These are phyloP conservation scores for Drosophila azteca DNA, from an alignment of 1,140 invertebrate genomes.

Conservation along the genomic window DNA sequence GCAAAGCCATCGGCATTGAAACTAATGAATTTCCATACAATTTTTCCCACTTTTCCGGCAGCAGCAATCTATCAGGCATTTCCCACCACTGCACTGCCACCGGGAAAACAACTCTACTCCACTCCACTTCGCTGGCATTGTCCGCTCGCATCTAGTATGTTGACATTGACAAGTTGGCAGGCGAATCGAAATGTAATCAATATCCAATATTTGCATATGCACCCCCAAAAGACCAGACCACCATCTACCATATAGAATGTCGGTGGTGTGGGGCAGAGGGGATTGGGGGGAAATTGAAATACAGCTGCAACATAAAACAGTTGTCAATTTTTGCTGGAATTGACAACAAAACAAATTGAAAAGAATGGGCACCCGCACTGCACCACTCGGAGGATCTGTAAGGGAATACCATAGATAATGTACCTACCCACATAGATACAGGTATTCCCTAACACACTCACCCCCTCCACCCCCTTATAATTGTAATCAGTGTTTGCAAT, in stretches of 20 bases:
- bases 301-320: constrained; percentile 56
- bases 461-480: constrained; percentile 27
- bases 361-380: constrained; percentile 19
- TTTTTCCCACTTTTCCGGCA: constrained; percentile 36
- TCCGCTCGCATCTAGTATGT: constrained; percentile 8
- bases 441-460: no score
- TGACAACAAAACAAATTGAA: constrained; percentile 63
- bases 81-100: constrained; percentile 5
- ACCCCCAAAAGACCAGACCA: neutral
- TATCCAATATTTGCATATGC: constrained; percentile 63
- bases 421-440: no score
- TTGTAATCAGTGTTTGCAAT: constrained; percentile 52
- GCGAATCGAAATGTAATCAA: constrained; percentile 73
- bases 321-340: constrained; percentile 61
- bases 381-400: neutral
- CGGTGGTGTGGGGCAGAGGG: neutral
- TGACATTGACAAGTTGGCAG: constrained; percentile 72
- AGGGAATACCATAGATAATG: constrained; percentile 13
- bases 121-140: neutral
- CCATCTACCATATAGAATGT: neutral
- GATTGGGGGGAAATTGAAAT: constrained; percentile 42
- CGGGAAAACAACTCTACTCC: neutral
- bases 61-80: constrained; percentile 52
- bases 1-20: constrained; percentile 37
- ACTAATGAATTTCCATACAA: constrained; percentile 66